Percentiles rank a stretch among this genome's conserved stretches.
Conservation (phyloP, 2,113 vertebrate genomes). For the Lucifuga dentata region DNA sequence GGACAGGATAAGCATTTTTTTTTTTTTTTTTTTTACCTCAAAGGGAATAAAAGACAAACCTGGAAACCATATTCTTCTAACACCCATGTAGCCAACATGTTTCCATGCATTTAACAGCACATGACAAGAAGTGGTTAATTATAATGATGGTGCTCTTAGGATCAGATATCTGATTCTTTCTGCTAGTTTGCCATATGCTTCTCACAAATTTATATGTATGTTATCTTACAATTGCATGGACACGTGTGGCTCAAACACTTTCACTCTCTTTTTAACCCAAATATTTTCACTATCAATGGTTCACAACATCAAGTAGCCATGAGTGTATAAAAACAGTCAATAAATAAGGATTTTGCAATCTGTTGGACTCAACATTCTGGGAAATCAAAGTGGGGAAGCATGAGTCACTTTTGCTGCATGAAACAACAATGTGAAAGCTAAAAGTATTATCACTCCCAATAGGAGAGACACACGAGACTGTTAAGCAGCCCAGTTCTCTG, state of each 20-base stretch:
- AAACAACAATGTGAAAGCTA: conserved; percentile 24
- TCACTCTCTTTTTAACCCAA: neutral
- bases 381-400: too few relatives aligned
- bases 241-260: too few relatives aligned
- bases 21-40: conserved; percentile 7
- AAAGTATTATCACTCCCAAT: conserved; percentile 21
- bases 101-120: neutral
- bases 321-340: neutral
- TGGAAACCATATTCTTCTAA: neutral
- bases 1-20: neutral
- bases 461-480: conserved; percentile 21
- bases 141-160: neutral
- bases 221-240: too few relatives aligned
- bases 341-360: too few relatives aligned
- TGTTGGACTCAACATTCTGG: too few relatives aligned
- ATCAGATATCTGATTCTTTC: conserved; percentile 2
- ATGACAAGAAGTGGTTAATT: conserved; percentile 32
- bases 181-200: neutral
- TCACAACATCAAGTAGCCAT: neutral
- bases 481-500: conserved; percentile 8
- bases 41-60: neutral
- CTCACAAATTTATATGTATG: too few relatives aligned
- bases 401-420: neutral
- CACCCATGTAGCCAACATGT: neutral
- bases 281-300: neutral